Percentiles rank a stretch among this genome's conserved stretches.
Evolutionary conservation across 1,140 invertebrate species (phyloP).

Genomic region (Argopecten irradians): DNA sequence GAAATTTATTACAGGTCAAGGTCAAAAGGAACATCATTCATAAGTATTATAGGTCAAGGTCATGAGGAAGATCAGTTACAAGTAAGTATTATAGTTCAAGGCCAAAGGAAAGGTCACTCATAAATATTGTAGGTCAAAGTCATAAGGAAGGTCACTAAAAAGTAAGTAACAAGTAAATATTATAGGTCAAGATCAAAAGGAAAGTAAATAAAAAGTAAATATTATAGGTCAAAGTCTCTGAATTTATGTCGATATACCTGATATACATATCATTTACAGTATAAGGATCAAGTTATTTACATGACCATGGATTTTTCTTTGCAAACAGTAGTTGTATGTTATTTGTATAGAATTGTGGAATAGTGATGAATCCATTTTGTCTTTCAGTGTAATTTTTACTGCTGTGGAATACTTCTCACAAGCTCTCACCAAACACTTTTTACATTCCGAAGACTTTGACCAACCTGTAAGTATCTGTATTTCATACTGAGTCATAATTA

Average conservation of each 20-base stretch:
- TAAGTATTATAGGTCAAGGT: not conserved
- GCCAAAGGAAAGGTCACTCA: not conserved
- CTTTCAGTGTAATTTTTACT: constrained; percentile 72
- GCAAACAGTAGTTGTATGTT: no score
- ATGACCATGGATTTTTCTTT: no score
- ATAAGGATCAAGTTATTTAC: no score
- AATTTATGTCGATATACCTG: not conserved
- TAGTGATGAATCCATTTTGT: not conserved
- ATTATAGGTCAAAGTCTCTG: not conserved
- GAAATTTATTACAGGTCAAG: not conserved
- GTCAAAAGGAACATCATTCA: not conserved
- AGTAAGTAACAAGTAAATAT: not conserved
- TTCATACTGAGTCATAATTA: no score
- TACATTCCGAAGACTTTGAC: constrained; percentile 82
- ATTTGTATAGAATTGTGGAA: not conserved
- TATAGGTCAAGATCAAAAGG: not conserved
- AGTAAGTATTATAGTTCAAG: not conserved
- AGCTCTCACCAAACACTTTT: constrained; percentile 85
- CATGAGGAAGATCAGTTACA: no score
- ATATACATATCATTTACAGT: not conserved
- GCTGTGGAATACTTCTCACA: constrained; percentile 78
- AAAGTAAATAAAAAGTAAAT: no score
- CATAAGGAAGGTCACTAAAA: not conserved
- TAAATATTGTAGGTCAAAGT: not conserved
- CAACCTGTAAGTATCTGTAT: constrained; percentile 77